Conservation (phyloP, 2,888 invertebrate species). For the Conops quadrifasciatus region DNA sequence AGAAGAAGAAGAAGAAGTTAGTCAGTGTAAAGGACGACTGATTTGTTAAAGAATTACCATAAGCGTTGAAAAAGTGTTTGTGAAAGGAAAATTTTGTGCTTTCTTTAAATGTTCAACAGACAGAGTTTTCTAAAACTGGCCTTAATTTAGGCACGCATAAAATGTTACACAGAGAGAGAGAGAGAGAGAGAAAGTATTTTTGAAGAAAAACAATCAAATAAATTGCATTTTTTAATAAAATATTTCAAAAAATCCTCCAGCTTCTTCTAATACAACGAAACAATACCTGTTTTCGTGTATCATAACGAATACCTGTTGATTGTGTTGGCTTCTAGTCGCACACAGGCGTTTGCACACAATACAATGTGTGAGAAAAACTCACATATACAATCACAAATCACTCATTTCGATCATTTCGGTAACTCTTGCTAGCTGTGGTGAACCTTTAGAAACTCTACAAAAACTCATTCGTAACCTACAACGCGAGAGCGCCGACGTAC, state of each 20-base stretch:
- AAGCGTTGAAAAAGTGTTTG: neutral
- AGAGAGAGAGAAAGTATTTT: conserved; percentile 11
- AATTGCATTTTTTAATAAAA: conserved; percentile 1
- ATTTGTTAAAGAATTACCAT: conserved; percentile 12
- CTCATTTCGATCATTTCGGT: neutral
- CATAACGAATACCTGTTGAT: conserved; percentile 39
- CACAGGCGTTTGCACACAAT: conserved; percentile 19
- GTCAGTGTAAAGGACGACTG: conserved; percentile 27
- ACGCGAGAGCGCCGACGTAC: neutral
- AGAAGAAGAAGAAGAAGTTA: conserved; percentile 28
- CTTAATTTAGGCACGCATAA: no score
- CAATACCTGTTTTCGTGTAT: conserved; percentile 39
- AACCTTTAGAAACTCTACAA: conserved; percentile 17
- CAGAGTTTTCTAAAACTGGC: no score
- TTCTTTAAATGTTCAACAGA: no score
- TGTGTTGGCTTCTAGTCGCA: conserved; percentile 26
- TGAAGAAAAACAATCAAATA: neutral
- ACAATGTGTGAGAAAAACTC: neutral
- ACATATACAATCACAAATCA: neutral
- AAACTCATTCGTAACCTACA: conserved; percentile 3
- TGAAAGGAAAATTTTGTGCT: conserved; percentile 21
- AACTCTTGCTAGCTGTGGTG: neutral
- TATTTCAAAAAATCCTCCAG: neutral
- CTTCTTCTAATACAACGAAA: neutral
- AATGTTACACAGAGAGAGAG: neutral